These are phyloP conservation scores for Oriolus oriolus DNA, from an alignment of 2,113 vertebrate genomes.

Conservation along the genomic window DNA sequence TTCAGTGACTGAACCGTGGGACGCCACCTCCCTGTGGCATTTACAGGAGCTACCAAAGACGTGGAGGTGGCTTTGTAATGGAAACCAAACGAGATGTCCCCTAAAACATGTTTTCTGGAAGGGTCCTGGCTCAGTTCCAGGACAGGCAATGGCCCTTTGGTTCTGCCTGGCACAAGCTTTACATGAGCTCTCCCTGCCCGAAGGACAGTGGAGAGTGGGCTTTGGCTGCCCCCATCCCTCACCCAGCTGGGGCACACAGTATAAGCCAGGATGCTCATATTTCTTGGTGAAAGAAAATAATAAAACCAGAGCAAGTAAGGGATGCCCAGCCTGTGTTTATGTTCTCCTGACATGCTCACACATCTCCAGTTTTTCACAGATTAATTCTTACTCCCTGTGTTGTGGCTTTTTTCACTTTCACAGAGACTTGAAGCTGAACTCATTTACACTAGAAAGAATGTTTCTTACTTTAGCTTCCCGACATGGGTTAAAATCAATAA, in stretches of 20 bases:
- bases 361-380: not conserved
- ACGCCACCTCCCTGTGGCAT: not conserved
- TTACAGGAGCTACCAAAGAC: not conserved
- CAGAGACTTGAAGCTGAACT: not conserved
- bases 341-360: not conserved
- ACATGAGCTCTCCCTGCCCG: not conserved
- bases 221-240: not conserved
- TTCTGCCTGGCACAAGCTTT: not conserved
- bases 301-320: not conserved
- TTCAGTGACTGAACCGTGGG: not conserved
- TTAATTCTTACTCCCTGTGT: not conserved
- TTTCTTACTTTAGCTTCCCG: not conserved
- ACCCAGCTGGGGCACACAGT: not conserved
- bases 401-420: not conserved
- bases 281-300: not conserved
- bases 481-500: constrained; percentile 22
- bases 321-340: not conserved
- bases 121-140: not conserved
- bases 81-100: not conserved
- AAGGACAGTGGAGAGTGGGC: not conserved
- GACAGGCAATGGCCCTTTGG: not conserved
- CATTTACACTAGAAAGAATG: constrained; percentile 18
- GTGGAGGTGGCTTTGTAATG: not conserved
- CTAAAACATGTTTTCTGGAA: not conserved
- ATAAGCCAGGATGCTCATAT: not conserved